Evolutionary conservation across 2,797 vertebrate species (phyloP).

Genomic region (Stomatorhinus walkeri): DNA sequence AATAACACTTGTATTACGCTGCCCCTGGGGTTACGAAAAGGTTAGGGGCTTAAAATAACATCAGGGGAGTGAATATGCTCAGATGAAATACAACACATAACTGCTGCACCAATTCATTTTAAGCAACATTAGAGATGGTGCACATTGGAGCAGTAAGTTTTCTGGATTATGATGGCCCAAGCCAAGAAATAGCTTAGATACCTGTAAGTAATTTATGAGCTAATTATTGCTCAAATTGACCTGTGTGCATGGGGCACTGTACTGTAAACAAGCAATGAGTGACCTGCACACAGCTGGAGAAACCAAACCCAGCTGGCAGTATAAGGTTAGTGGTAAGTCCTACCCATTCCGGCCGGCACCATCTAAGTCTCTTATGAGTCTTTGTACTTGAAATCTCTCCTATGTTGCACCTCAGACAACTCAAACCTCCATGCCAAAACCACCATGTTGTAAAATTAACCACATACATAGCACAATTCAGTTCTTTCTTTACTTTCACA

Average conservation of each 20-base stretch:
- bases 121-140: background rate
- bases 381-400: background rate
- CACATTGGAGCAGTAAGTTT: background rate
- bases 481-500: background rate
- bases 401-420: background rate
- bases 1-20: background rate
- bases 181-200: background rate
- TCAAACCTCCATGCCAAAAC: background rate
- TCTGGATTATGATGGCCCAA: conserved; percentile 4
- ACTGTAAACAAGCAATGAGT: background rate
- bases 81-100: background rate
- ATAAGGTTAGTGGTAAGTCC: background rate
- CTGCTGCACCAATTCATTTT: background rate
- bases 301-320: background rate
- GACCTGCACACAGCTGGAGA: background rate
- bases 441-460: background rate
- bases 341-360: background rate
- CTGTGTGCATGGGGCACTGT: background rate
- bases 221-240: background rate
- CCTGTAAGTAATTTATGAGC: background rate
- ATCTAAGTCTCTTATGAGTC: background rate
- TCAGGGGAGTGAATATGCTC: background rate
- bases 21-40: background rate
- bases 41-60: background rate
- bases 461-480: background rate